Evolutionary conservation across 2,113 vertebrate species (phyloP), one percentile per base, ranked within the genome.

Genomic region (Bujurquina vittata): DNA sequence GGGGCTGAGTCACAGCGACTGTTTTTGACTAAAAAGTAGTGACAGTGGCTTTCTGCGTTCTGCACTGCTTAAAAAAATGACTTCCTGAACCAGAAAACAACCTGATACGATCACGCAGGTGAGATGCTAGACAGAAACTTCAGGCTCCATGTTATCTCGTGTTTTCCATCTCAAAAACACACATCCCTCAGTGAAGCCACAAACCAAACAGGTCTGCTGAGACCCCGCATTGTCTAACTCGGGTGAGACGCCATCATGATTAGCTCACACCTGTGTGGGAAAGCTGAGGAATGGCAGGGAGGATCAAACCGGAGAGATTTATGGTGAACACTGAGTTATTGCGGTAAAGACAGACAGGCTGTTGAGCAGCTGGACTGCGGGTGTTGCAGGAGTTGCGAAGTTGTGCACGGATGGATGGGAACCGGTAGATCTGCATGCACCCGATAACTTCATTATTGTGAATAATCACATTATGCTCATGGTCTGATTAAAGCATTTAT

Each of bases 251-350:
- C 85, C 59, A 11, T n/a, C 62, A 90, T 90, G 91, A 92, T 91
- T 87, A 84, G 85, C 83, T 94, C 86, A 85, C 93, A 92, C 93
- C 93, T 93, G 88, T 78, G 84, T 94, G 89, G 80, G 81, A 92
- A 90, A 88, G 79, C 80, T 87, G 81, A 89, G 77, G 84, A 84
- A 87, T 72, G 88, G 88, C 88, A 58, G 37, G 33, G 65, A 83
- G 86, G 77, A 61, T 88, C 85, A 65, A n/a, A 78, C 81, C 60
- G 83, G 61, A 87, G 85, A 90, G 88, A 92, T 92, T 93, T 89
- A 94, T 63, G 86, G 35, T 4, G 22, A 35, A 57, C 78, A 76
- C 56, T 84, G 84, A 91, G 81, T 88, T 90, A 90, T 83, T 88
- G 86, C 49, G 77, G 82, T 84, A 59, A 69, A 86, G 84, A 80